phyloP scores from a whole-genome alignment of 2,888 invertebrate species.

The Papilio elwesi region DNA sequence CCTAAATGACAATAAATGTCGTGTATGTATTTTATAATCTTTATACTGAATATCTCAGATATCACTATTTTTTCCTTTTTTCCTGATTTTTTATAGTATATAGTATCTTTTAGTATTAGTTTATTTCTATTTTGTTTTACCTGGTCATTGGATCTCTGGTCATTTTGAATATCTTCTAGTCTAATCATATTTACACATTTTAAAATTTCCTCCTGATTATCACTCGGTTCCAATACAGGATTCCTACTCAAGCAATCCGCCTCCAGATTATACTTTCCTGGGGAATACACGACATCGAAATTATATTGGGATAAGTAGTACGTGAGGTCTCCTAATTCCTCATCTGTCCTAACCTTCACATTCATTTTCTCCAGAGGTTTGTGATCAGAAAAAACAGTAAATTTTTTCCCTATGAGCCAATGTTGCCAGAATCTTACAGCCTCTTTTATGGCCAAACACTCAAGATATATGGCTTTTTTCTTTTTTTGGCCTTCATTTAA shows the following conservation, averaged over 20 bases:
- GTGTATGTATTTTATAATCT: too few relatives aligned
- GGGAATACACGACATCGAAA: slow-evolving; percentile 45
- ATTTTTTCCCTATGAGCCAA: slow-evolving; percentile 42
- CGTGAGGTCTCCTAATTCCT: slow-evolving; percentile 43
- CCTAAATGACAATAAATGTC: too few relatives aligned
- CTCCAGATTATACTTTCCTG: slow-evolving; percentile 45
- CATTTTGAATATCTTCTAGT: slow-evolving; percentile 44
- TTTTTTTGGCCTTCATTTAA: slow-evolving; percentile 41
- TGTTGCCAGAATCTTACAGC: too few relatives aligned
- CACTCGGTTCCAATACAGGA: slow-evolving; percentile 44
- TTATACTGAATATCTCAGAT: too few relatives aligned
- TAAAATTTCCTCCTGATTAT: slow-evolving; percentile 42
- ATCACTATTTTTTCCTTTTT: too few relatives aligned
- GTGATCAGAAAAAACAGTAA: slow-evolving; percentile 43
- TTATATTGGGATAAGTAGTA: slow-evolving; percentile 45
- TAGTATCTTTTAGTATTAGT: too few relatives aligned
- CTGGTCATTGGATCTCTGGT: too few relatives aligned
- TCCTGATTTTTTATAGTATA: too few relatives aligned
- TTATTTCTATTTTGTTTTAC: too few relatives aligned
- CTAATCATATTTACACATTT: slow-evolving; percentile 44
- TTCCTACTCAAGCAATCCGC: slow-evolving; percentile 47
- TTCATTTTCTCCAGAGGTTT: slow-evolving; percentile 45
- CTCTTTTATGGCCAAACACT: slow-evolving; percentile 46
- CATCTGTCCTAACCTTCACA: slow-evolving; percentile 39
- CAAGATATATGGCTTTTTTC: slow-evolving; percentile 45